phyloP scores from a whole-genome alignment of 2,113 vertebrate genomes.

The Nothobranchius furzeri region DNA sequence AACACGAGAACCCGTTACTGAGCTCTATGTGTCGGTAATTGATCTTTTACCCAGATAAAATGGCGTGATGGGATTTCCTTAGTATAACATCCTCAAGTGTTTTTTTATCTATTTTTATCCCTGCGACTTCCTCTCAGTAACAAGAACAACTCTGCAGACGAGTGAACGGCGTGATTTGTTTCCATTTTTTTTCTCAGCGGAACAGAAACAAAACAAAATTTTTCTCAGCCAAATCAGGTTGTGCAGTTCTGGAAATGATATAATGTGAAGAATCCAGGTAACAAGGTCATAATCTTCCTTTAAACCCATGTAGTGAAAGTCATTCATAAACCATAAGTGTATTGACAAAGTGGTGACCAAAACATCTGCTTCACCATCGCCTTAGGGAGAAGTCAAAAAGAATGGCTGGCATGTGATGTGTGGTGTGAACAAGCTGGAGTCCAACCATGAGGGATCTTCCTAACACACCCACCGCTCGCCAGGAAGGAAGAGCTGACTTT shows the following conservation, averaged over 20 bases:
- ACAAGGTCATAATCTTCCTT: too few relatives aligned
- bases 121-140: not conserved
- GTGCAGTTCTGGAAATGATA: not conserved
- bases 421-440: slow-evolving; percentile 9
- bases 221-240: not conserved
- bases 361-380: too few relatives aligned
- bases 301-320: too few relatives aligned
- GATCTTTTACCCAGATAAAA: too few relatives aligned
- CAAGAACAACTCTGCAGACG: not conserved
- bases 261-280: not conserved
- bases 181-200: not conserved
- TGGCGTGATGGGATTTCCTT: too few relatives aligned
- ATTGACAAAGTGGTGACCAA: too few relatives aligned
- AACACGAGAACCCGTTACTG: too few relatives aligned
- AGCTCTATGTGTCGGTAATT: too few relatives aligned
- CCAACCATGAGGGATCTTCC: slow-evolving; percentile 3
- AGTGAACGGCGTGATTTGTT: not conserved
- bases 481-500: slow-evolving; percentile 38
- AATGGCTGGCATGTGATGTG: not conserved
- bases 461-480: not conserved
- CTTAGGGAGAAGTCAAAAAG: not conserved
- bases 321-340: too few relatives aligned
- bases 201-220: not conserved
- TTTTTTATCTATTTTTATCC: not conserved
- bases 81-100: not conserved